Base-by-base conservation (phyloP, 2,797 vertebrate genomes). In the Syngnathus rostellatus region DNA sequence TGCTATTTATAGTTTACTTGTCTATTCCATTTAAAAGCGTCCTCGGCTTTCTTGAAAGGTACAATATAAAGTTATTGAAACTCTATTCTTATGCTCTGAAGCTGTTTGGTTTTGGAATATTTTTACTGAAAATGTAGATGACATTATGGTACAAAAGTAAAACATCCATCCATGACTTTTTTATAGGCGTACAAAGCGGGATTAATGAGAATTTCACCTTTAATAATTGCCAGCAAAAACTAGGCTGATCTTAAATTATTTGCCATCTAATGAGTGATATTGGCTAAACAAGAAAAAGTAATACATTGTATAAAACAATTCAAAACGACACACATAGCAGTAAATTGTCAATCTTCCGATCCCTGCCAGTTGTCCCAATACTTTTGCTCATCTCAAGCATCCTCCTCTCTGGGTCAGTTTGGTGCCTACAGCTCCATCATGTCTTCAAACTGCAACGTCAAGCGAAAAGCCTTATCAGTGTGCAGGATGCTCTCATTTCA, bases 401-500 rank as follows among this genome's bases (percentile, higher is more conserved):
- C 77, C 76, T 71, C 66, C 65, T 72, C 72, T 73, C 58, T 63
- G n/a, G 76, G 79, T 82, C 73, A 58, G 62, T 64, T 58, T 0
- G 53, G 51, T 69, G 80, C 78, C 78, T 69, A 79, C 65, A 75
- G 73, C 76, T 66, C 64, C 51, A 72, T 63, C 40, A 53, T 1
- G 69, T 61, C n/a, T 31, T 41, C 60, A 25, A 12, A 53, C 40
- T 39, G 51, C 50, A 21, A 38, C 54, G 7, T 38, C 58, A 11
- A 41, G 38, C 23, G 1, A 48, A 48, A 62, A 71, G 68, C 67
- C 76, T 89, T 86, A 88, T 89, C 86, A 70, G 78, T 11, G 68
- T 10, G 38, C 61, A 81, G 77, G 76, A 81, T 80, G 76, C n/a
- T 81, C 74, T 81, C 76, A 70, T 82, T 78, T 75, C 77, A 69